Base-by-base conservation (phyloP, 2,797 vertebrate genomes). In the Dendrocincla fuliginosa region DNA sequence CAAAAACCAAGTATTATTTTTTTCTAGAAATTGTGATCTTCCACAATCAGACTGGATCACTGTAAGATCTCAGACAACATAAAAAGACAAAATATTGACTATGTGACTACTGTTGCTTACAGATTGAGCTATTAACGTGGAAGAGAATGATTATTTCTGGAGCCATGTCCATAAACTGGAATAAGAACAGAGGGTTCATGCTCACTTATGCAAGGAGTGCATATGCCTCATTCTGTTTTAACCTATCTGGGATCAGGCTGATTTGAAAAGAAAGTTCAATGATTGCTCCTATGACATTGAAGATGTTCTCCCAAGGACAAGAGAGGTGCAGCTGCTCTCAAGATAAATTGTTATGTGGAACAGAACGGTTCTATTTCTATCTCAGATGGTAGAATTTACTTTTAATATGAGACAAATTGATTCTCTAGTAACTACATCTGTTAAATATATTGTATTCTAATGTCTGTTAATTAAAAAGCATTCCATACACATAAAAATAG, bases 401-500 rank as follows among this genome's bases (percentile, higher is more conserved):
- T 96, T 86, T 87, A 85, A 39, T 83, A 90, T 59, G 56, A 89
- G 49, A 84, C 3, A 41, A 65, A 95, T 39, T 85, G 32, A 39
- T 74, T 87, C 67, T 73, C 63, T 74, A 84, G 84, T 86, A 94
- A 89, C 37, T 59, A 35, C 56, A 70, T 90, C 52, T 55, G 63
- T 90, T 95, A 87, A 89, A 87, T 89, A 69, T 75, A 90, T 53
- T 85, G 52, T 79, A 73, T 95, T 90, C 69, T 89, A 90, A 74
- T 32, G 23, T 74, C 82, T 82, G 50, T 63, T 96, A 95, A 95
- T 87, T 95, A 94, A 86, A 96, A 80, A 84, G 30, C 53, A 61
- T 90, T 87, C 70, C 47, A 79, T 83, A 93, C 32, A 84, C 47
- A 78, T 91, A 93, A 95, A 93, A 96, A 93, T 84, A 90, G 90